A percentile compares a stretch with the other conserved stretches of the same genome.
Conservation (phyloP, 2,113 vertebrate genomes). For the Tupaia chinensis region DNA sequence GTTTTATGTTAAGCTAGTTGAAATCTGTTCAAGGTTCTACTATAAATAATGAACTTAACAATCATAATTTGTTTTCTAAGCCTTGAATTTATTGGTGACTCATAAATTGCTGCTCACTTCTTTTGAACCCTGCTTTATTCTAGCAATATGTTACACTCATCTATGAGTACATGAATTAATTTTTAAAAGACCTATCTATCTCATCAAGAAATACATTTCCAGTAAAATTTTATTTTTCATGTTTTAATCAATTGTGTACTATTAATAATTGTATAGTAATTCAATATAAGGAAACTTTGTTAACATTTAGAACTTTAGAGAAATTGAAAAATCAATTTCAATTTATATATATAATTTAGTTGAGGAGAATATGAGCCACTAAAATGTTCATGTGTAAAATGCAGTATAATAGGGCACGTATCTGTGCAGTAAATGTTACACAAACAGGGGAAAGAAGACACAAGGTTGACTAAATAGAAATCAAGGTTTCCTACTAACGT, state of each 20-base stretch:
- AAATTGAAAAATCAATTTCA: conserved; percentile 77
- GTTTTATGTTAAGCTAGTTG: conserved; percentile 39
- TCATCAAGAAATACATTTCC: conserved; percentile 68
- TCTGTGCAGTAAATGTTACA: background rate
- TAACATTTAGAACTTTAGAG: conserved; percentile 66
- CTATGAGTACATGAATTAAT: conserved; percentile 56
- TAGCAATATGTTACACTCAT: conserved; percentile 46
- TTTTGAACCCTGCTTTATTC: conserved; percentile 29
- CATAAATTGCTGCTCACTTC: conserved; percentile 53
- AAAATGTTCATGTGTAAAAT: conserved; percentile 13
- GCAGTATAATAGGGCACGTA: background rate
- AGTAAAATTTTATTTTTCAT: conserved; percentile 72
- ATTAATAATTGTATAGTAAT: conserved; percentile 72
- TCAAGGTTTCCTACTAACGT: background rate
- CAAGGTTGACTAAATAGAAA: background rate
- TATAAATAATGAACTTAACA: background rate
- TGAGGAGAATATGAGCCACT: conserved; percentile 14
- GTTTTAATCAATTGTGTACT: conserved; percentile 75
- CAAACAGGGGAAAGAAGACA: background rate
- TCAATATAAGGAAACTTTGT: conserved; percentile 62
- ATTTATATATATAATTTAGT: conserved; percentile 77
- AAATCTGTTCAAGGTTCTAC: background rate
- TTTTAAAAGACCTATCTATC: conserved; percentile 57
- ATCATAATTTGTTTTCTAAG: background rate
- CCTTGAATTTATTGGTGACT: background rate